Conservation (phyloP, 2,888 invertebrate genomes). For the Andrena haemorrhoa region DNA sequence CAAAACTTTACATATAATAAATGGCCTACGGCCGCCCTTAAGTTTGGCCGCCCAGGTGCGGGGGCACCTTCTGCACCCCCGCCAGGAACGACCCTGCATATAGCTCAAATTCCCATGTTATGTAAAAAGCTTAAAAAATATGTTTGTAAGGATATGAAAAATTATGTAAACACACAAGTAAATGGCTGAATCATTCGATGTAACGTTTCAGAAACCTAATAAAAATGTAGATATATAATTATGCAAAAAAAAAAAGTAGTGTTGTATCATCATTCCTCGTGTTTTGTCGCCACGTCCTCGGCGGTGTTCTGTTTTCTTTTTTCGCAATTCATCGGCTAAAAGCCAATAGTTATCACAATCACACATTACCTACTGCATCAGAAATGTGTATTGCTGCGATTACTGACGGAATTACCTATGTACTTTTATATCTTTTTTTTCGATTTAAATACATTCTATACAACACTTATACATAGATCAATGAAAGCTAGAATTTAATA, state of each 20-base stretch:
- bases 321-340: neutral
- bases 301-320: neutral
- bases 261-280: neutral
- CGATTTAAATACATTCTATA: neutral
- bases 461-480: too few relatives aligned
- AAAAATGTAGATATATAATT: neutral
- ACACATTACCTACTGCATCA: neutral
- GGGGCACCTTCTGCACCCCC: too few relatives aligned
- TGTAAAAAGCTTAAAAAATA: neutral
- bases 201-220: neutral
- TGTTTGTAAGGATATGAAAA: too few relatives aligned
- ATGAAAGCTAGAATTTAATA: too few relatives aligned
- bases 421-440: neutral
- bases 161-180: too few relatives aligned
- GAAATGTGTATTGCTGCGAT: neutral
- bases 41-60: too few relatives aligned
- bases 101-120: neutral
- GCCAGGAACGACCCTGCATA: too few relatives aligned
- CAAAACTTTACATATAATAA: too few relatives aligned
- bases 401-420: neutral
- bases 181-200: neutral
- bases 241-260: neutral
- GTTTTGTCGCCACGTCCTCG: slow-evolving; percentile 1
- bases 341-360: neutral
- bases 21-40: too few relatives aligned